Evolutionary conservation across 2,888 invertebrate genomes (phyloP).

Genomic region (Cacoxenus indagator): DNA sequence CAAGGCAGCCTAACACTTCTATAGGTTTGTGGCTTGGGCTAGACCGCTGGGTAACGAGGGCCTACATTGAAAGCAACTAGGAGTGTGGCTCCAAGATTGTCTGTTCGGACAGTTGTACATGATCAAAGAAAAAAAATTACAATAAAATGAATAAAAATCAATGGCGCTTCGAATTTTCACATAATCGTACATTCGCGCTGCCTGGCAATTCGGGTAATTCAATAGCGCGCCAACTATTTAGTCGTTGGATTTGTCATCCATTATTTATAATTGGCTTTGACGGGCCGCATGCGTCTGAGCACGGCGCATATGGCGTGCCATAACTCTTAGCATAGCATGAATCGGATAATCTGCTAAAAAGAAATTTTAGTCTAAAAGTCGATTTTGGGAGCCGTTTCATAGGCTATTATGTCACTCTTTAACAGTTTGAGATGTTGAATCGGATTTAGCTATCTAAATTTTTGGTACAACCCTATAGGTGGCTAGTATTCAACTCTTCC

Average conservation of each 20-base stretch:
- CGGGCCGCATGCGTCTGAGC: not conserved
- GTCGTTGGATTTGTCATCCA: not conserved
- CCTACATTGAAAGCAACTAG: not conserved
- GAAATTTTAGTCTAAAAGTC: too few species aligned
- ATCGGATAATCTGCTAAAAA: too few species aligned
- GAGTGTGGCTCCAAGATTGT: not conserved
- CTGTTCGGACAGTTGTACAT: not conserved
- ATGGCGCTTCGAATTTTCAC: too few species aligned
- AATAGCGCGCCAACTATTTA: not conserved
- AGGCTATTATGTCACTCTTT: too few species aligned
- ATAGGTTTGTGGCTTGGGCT: not conserved
- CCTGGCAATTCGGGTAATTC: not conserved
- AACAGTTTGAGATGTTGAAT: too few species aligned
- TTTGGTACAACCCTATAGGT: too few species aligned
- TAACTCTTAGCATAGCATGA: too few species aligned
- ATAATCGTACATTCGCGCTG: too few species aligned
- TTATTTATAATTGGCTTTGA: conserved; percentile 7
- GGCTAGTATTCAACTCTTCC: too few species aligned
- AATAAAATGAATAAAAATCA: not conserved
- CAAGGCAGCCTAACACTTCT: not conserved
- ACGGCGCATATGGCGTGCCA: not conserved
- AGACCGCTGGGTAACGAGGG: not conserved
- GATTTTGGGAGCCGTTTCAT: too few species aligned
- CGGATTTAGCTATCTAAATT: too few species aligned
- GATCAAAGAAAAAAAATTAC: not conserved